Evolutionary conservation across 2,888 invertebrate genomes (phyloP), one percentile per base, ranked within the genome.

Genomic region (Argyresthia goedartella): DNA sequence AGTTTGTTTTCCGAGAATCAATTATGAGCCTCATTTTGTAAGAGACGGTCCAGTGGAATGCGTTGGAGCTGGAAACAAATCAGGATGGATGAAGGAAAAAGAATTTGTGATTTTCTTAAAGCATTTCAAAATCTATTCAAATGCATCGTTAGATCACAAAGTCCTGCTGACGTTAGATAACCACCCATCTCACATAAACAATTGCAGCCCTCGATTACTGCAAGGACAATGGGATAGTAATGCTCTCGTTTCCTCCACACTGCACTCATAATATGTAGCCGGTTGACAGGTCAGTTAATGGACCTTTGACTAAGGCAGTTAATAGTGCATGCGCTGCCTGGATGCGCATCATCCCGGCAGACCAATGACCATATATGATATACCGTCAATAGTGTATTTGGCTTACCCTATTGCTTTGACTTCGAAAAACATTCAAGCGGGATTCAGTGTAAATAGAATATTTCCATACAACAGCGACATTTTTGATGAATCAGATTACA

Each of bases 241-340:
- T 65, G 25, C 50, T 61, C 63, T 0, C 62, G 0, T 66, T 66
- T 50, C 65, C 64, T 7, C 64, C 63, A 0, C 64, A 66, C 52
- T 65, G 61, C 50, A 60, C 63, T 0, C 63, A 66, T 54, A 63
- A 60, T 42, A 51, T 66, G 1, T 64, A 66, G 52, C 60, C 57
- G 0, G 50, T 58, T 11, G 54, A 55, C 50, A 33, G 50, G 36
- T 50, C 52, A 14, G 57, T 52, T n/a, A 58, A 15, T 50, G 57
- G 59, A 14, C 57, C 57, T 8, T 42, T 58, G 3, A 59, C 59
- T 46, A 57, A 54, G 45, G 47, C 42, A n/a, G 16, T 56, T n/a
- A 56, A 54, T 39, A 39, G 47, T n/a, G 47, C 53, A 13, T 50
- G 41, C 16, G 52, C 53, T 47, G 54, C 41, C 36, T 59, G 54